phyloP scores from a whole-genome alignment of 1,140 invertebrate species.

The Amyelois transitella region DNA sequence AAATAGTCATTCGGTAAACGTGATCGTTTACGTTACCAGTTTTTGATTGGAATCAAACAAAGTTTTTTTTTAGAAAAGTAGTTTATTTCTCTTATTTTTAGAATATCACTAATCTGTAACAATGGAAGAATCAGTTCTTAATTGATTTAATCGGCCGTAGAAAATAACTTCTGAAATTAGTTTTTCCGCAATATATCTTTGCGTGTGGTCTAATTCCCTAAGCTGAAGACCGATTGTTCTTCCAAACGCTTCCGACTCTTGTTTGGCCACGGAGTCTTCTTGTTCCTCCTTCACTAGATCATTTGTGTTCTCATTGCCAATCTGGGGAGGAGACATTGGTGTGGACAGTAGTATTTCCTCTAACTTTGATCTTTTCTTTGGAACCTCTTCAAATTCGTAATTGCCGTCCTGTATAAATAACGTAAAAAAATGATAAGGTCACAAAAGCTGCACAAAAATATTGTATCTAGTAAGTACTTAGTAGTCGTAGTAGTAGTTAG shows the following conservation, averaged over 20 bases:
- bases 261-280: background rate
- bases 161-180: conserved; percentile 21
- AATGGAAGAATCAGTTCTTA: conserved; percentile 1
- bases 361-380: background rate
- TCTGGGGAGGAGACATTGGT: background rate
- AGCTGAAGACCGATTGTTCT: conserved; percentile 16
- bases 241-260: conserved; percentile 13
- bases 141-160: conserved; percentile 16
- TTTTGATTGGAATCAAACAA: too few relatives aligned
- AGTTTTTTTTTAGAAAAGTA: too few relatives aligned
- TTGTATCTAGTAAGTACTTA: too few relatives aligned
- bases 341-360: background rate
- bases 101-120: too few relatives aligned
- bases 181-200: conserved; percentile 21
- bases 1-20: too few relatives aligned
- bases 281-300: background rate
- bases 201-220: conserved; percentile 11
- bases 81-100: too few relatives aligned
- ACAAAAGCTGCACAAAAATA: too few relatives aligned
- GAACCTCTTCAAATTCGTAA: background rate
- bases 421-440: background rate
- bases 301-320: background rate
- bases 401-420: background rate
- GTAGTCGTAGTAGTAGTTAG: too few relatives aligned
- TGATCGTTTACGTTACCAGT: too few relatives aligned